Evolutionary conservation across 2,888 invertebrate genomes (phyloP).

Genomic region (Theodoxus fluviatilis): DNA sequence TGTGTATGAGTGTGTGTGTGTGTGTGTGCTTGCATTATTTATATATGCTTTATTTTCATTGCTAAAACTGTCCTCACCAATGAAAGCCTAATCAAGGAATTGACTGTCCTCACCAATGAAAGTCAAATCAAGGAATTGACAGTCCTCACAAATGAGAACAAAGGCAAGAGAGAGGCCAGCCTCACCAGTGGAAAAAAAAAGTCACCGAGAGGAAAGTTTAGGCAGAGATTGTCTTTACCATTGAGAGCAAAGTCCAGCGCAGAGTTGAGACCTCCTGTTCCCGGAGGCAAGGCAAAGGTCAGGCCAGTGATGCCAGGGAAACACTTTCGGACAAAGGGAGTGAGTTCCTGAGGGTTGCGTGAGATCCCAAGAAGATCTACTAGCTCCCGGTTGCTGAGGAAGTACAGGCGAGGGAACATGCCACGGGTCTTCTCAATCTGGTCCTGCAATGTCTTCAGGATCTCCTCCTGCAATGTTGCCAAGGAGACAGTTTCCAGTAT

Average conservation of each 20-base stretch:
- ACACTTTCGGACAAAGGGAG: conserved; percentile 57
- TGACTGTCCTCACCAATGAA: background rate
- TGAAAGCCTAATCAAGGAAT: no score
- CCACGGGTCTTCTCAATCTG: conserved; percentile 49
- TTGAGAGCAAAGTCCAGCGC: conserved; percentile 58
- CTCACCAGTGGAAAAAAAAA: background rate
- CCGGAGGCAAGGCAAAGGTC: conserved; percentile 56
- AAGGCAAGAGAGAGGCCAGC: background rate
- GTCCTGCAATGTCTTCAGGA: conserved; percentile 50
- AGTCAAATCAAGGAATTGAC: background rate
- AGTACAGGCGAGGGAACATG: conserved; percentile 61
- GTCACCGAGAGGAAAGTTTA: background rate
- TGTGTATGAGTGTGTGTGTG: no score
- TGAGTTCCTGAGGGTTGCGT: conserved; percentile 56
- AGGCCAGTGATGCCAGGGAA: conserved; percentile 57
- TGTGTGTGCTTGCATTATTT: no score
- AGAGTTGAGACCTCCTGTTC: conserved; percentile 49
- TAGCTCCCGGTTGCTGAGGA: conserved; percentile 60
- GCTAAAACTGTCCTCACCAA: no score
- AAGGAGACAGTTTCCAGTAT: background rate
- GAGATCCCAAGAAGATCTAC: conserved; percentile 58
- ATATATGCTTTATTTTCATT: no score
- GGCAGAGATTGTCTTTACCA: conserved; percentile 41
- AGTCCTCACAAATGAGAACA: background rate
- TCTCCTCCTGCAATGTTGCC: conserved; percentile 52